Evolutionary conservation across 2,797 vertebrate genomes (phyloP).

Genomic region (Cynopterus sphinx): DNA sequence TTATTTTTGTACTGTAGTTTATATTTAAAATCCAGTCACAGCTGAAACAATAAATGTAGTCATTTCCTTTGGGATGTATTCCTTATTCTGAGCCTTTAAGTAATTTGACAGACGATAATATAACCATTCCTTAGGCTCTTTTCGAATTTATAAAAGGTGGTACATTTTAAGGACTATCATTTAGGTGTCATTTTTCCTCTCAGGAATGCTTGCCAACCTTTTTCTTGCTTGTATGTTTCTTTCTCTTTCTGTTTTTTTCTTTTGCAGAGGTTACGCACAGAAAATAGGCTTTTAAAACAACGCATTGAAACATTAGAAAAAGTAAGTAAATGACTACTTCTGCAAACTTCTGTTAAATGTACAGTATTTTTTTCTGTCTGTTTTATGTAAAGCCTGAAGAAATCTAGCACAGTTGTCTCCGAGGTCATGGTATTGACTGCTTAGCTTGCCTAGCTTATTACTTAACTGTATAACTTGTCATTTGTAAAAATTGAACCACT

Average conservation of each 20-base stretch:
- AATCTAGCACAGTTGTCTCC: neutral
- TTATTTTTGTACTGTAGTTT: neutral
- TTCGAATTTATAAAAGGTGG: constrained; percentile 13
- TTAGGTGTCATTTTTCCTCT: constrained; percentile 4
- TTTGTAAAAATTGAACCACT: neutral
- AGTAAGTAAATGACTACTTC: constrained; percentile 87
- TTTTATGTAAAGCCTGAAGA: constrained; percentile 18
- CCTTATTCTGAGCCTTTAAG: neutral
- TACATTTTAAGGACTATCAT: neutral
- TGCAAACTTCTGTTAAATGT: constrained; percentile 40
- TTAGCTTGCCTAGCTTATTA: constrained; percentile 18
- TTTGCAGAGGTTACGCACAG: constrained; percentile 95
- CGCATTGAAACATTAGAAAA: constrained; percentile 99
- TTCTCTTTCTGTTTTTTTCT: neutral
- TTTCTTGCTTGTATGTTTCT: neutral
- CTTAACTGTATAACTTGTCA: constrained; percentile 26
- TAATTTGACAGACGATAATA: constrained; percentile 27
- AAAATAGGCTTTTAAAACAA: constrained; percentile 97
- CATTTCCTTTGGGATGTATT: constrained; percentile 2
- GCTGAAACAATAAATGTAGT: neutral
- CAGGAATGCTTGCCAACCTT: constrained; percentile 66
- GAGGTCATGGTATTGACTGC: constrained; percentile 59
- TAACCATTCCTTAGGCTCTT: neutral
- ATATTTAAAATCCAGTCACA: constrained; percentile 31
- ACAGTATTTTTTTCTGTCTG: neutral